Base-by-base conservation (phyloP, 1,140 invertebrate species). In the Drosophila arizonae region DNA sequence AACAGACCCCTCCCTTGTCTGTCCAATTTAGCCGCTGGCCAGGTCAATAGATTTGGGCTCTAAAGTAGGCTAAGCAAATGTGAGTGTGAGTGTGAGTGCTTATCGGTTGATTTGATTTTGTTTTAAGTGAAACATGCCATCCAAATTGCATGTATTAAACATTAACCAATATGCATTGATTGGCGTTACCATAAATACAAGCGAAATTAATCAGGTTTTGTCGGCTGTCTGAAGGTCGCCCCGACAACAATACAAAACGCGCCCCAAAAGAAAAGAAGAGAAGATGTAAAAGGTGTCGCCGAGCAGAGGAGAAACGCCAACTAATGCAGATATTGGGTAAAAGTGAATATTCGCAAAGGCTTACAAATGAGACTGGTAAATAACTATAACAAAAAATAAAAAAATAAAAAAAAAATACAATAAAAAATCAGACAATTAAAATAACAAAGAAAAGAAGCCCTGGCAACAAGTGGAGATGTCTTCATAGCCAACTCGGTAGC, bases 61-160 rank as follows among this genome's bases (percentile, higher is more conserved):
- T 45, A 60, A 87, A 86, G 76, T 86, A 67, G 81, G 81, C 78
- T 86, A 85, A 72, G 74, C 66, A 86, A 85, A 85, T 85, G 85
- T 55, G 21, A 4, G 15, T 46, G 43, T 17, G 15, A 15, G 43
- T 17, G 43, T 15, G 41, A 85, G 84, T 77, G 77, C 54, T 48
- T 41, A 26, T 45, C 55, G 63, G 10, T 52, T 68, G 71, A 67
- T 69, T 71, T 71, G 76, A 75, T 69, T 81, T 86, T 65, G 61
- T 62, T 70, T 81, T 33, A 71, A 86, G 81, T 72, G 54, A 72
- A 69, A 72, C 66, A 86, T 80, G 81, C 77, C 84, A 77, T 68
- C 61, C 64, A 56, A 74, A 65, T 70, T 81, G 75, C 78, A 76
- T 85, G 76, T 66, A 79, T 82, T 68, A 79, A 87, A 72, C 52